Base-by-base conservation (phyloP, 2,113 vertebrate genomes). In the Malurus elegans region DNA sequence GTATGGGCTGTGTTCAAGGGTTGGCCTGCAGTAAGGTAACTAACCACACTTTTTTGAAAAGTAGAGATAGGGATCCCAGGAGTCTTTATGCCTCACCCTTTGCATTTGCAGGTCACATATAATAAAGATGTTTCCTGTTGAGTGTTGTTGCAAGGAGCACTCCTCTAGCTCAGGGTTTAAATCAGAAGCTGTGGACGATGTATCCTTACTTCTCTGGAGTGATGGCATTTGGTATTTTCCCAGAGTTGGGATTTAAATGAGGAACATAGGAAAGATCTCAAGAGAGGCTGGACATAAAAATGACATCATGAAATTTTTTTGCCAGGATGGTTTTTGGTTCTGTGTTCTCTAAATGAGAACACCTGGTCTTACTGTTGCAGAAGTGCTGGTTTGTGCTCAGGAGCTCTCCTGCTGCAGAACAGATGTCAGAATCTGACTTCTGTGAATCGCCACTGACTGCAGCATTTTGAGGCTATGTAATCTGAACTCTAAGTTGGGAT, bases 351-450 rank as follows among this genome's bases (percentile, higher is more conserved):
- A 60, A 82, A 86, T 60, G 28, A 72, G 54, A 82, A 36, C 81
- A 86, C 66, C 71, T 83, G 88, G 57, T 57, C 48, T 75, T 72
- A 50, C 62, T 79, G 45, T 88, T 88, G 48, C 31, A 57, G 48
- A 83, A 72, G 26, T 71, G 42, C n/a, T 87, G 48, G 65, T 73
- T 70, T 84, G 51, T 82, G 65, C 61, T 90, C 48, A 67, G 65
- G 56, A 95, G 65, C 29, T 25, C 53, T 56, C 50, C 71, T 72
- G 51, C 61, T 85, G 86, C 87, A 79, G 71, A 95, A 36, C 67
- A 90, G 62, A 90, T 95, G 75, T 95, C 79, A 83, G 34, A 86
- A 69, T 57, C 71, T 79, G 61, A 86, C 28, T 86, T 88, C 40
- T 64, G 34, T 86, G 88, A 57, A 34, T 88, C 62, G 47, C 32